Conservation (phyloP, 2,888 invertebrate genomes). For the Dendrolimus houi region DNA sequence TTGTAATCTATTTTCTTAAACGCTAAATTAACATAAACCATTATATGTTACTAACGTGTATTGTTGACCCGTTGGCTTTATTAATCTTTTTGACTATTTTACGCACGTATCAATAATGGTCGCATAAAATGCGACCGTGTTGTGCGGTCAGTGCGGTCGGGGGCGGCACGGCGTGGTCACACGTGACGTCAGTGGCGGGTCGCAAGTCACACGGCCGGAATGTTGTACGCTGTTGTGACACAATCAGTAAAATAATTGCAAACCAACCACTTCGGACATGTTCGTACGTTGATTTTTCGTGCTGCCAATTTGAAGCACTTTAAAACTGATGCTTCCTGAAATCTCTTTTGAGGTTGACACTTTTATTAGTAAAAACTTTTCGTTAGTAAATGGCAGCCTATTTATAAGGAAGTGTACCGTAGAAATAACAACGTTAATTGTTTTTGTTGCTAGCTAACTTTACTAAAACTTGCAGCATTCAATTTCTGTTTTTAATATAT, state of each 20-base stretch:
- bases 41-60: too few species aligned
- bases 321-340: not conserved
- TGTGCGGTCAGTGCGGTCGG: not conserved
- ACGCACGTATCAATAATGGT: not conserved
- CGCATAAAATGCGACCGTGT: not conserved
- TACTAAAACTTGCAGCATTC: too few species aligned
- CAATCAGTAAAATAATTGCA: not conserved
- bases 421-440: too few species aligned
- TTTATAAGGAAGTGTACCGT: too few species aligned
- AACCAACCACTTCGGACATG: not conserved
- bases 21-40: too few species aligned
- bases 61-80: too few species aligned
- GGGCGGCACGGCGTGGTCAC: not conserved
- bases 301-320: not conserved
- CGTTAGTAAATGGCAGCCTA: too few species aligned
- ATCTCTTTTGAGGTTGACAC: not conserved
- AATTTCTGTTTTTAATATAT: too few species aligned
- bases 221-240: not conserved
- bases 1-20: too few species aligned
- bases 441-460: too few species aligned
- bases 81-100: not conserved
- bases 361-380: too few species aligned
- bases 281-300: not conserved
- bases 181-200: not conserved
- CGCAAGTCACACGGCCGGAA: not conserved